Conservation (phyloP, 2,113 vertebrate species). For the Eulemur macaco region DNA sequence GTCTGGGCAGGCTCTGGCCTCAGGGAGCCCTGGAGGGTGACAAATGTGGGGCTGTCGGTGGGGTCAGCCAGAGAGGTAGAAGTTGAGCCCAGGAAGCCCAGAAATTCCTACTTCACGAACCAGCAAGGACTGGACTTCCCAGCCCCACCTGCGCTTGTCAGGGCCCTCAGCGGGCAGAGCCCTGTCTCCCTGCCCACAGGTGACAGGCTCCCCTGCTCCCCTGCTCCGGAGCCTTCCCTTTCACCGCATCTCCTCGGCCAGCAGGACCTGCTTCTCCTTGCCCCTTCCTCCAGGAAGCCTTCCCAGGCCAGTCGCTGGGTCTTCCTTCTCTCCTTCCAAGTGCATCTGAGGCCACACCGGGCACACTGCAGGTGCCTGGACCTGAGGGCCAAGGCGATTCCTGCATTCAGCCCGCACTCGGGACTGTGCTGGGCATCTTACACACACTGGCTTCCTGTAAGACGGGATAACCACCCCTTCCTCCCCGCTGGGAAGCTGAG, state of each 20-base stretch:
- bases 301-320: neutral
- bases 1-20: neutral
- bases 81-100: neutral
- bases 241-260: fast-evolving
- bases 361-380: neutral
- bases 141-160: neutral
- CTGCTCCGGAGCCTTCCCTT: neutral
- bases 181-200: neutral
- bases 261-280: neutral
- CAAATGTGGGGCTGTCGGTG: neutral
- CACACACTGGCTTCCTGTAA: neutral
- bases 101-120: neutral
- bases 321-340: neutral
- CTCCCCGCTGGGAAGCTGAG: neutral
- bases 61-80: neutral
- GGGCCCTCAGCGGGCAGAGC: neutral
- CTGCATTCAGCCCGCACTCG: neutral
- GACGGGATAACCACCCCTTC: no score
- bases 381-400: neutral
- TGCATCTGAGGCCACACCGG: neutral
- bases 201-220: neutral
- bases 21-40: neutral
- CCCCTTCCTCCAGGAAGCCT: conserved; percentile 1
- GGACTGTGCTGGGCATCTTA: neutral
- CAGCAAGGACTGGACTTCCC: neutral